phyloP scores from a whole-genome alignment of 2,888 invertebrate species.

The Choristoneura rosaceana region DNA sequence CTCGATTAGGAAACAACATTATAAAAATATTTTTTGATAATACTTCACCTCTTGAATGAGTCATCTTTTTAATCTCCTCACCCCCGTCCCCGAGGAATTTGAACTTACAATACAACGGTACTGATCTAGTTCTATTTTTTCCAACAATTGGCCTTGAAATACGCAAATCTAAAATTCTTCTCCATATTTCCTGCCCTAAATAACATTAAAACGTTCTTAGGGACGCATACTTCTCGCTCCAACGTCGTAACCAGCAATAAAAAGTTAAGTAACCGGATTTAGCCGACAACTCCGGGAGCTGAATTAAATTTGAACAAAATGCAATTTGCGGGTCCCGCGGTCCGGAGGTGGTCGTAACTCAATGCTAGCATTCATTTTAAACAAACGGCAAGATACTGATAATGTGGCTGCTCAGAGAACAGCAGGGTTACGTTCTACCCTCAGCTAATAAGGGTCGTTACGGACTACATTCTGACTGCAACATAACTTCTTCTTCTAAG shows the following conservation, averaged over 20 bases:
- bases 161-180: neutral
- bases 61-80: no score
- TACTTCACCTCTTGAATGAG: no score
- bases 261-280: constrained; percentile 39
- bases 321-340: constrained; percentile 16
- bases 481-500: no score
- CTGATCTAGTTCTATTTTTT: no score
- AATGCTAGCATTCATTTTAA: neutral
- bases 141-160: no score
- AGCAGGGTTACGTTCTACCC: neutral
- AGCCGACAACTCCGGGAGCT: constrained; percentile 18
- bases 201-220: constrained; percentile 19
- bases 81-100: no score
- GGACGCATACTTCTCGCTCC: constrained; percentile 24
- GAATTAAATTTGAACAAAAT: constrained; percentile 39
- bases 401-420: neutral
- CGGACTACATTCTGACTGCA: no score
- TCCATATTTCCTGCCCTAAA: constrained; percentile 6
- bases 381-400: neutral
- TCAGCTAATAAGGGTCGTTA: no score
- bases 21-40: no score
- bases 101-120: no score
- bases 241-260: constrained; percentile 31
- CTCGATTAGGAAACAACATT: no score
- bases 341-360: neutral